phyloP scores from a whole-genome alignment of 2,113 vertebrate genomes.

The Sphyrna mokarran region DNA sequence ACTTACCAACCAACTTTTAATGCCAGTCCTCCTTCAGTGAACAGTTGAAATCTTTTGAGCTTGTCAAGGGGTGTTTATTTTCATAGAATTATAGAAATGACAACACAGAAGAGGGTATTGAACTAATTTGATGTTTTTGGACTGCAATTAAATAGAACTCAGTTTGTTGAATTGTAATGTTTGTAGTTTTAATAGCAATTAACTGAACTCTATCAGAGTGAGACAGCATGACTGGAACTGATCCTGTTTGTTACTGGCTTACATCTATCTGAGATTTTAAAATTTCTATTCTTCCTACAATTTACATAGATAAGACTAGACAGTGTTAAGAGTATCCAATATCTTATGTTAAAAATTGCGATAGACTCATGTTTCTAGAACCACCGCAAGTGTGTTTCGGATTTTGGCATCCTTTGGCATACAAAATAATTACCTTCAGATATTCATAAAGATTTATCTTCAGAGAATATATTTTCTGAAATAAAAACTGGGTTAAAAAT shows the following conservation, averaged over 20 bases:
- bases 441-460: neutral
- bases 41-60: neutral
- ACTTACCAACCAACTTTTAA: neutral
- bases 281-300: neutral
- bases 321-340: neutral
- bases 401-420: neutral
- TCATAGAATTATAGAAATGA: neutral
- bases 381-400: neutral
- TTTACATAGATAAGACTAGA: neutral
- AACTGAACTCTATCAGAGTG: neutral
- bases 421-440: too few species aligned
- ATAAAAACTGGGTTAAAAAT: neutral
- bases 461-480: neutral
- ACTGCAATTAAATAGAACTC: neutral
- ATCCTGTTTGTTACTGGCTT: neutral
- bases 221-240: neutral
- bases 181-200: neutral
- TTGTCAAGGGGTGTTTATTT: neutral
- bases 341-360: neutral
- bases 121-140: neutral
- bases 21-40: neutral
- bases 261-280: neutral
- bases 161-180: neutral
- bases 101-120: neutral
- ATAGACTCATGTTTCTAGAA: neutral